phyloP scores from a whole-genome alignment of 2,888 invertebrate species.

The Griposia aprilina region DNA sequence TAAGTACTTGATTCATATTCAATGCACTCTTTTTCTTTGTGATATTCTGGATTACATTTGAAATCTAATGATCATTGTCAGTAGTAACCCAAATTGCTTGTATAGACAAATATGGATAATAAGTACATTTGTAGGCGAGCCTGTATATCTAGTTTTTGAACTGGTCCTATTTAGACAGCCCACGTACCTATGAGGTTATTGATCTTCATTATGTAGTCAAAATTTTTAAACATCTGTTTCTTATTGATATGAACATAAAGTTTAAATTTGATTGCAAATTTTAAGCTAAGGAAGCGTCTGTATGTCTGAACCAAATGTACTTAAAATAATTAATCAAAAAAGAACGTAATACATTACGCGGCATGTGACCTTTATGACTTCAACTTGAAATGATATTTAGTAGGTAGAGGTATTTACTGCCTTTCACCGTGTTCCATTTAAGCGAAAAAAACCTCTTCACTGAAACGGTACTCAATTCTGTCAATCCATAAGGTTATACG shows the following conservation, averaged over 20 bases:
- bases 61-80: constrained; percentile 35
- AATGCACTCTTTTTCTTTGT: neutral
- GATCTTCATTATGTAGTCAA: constrained; percentile 31
- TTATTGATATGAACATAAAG: constrained; percentile 9
- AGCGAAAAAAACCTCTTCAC: neutral
- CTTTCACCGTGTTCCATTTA: neutral
- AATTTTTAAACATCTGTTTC: constrained; percentile 4
- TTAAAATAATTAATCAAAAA: constrained; percentile 24
- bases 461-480: neutral
- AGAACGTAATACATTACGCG: neutral
- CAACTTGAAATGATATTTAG: constrained; percentile 6
- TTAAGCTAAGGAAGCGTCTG: constrained; percentile 13
- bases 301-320: constrained; percentile 15
- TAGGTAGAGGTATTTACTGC: neutral
- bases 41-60: constrained; percentile 3
- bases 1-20: constrained; percentile 4
- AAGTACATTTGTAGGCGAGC: constrained; percentile 58
- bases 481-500: neutral
- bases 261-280: constrained; percentile 16
- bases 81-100: constrained; percentile 43
- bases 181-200: constrained; percentile 51
- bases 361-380: constrained; percentile 27
- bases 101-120: constrained; percentile 56
- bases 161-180: constrained; percentile 47
- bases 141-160: constrained; percentile 59